Evolutionary conservation across 1,140 invertebrate genomes (phyloP).

Genomic region (Geopemphigus sp.): DNA sequence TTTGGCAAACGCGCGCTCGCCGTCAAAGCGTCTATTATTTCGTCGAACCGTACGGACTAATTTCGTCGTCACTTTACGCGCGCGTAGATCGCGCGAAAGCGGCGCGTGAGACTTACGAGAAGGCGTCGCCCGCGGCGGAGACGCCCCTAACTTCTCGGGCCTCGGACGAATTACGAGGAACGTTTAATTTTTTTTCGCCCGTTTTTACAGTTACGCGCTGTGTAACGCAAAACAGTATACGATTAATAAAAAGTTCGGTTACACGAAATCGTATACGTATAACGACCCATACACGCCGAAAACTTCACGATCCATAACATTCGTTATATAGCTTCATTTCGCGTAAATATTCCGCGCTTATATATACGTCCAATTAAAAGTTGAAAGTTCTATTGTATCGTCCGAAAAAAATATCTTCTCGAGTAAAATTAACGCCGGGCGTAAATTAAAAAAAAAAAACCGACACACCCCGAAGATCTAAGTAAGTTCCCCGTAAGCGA

Average conservation of each 20-base stretch:
- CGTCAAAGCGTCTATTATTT: conserved; percentile 20
- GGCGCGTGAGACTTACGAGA: too few species aligned
- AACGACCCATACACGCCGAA: background rate
- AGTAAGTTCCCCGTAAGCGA: too few species aligned
- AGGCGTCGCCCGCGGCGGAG: too few species aligned
- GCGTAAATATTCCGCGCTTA: background rate
- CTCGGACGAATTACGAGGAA: background rate
- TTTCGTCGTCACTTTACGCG: background rate
- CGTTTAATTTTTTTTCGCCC: background rate
- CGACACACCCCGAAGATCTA: too few species aligned
- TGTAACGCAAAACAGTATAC: too few species aligned
- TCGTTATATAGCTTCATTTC: background rate
- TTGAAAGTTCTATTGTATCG: background rate
- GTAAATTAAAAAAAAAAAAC: too few species aligned
- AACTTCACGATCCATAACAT: background rate
- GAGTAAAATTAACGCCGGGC: background rate
- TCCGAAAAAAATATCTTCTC: background rate
- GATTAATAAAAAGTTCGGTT: background rate
- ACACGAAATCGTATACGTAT: background rate
- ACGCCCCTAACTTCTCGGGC: background rate
- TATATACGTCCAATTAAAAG: background rate
- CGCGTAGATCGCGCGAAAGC: background rate
- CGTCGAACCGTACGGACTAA: conserved; percentile 3
- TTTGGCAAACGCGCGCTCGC: background rate
- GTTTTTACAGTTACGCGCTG: too few species aligned